Conservation (phyloP, 2,113 vertebrate species). For the Aphelocoma coerulescens region DNA sequence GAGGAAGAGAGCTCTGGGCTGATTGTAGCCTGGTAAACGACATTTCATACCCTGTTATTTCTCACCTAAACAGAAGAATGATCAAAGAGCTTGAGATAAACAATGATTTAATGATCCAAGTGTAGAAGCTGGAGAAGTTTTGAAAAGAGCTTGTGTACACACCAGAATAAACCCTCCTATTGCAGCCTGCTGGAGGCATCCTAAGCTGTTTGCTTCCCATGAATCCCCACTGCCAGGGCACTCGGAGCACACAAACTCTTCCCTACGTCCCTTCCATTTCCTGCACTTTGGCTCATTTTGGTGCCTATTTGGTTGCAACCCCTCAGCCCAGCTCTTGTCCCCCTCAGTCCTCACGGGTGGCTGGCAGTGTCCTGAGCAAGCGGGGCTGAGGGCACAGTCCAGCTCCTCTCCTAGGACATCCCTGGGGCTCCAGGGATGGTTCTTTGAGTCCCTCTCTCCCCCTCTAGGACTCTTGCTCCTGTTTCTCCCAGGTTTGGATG, state of each 20-base stretch:
- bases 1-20: background rate
- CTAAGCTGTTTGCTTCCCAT: background rate
- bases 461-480: background rate
- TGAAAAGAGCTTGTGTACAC: background rate
- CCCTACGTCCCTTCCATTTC: background rate
- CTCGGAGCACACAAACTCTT: background rate
- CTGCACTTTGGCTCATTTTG: background rate
- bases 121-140: background rate
- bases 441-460: background rate
- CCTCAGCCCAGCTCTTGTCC: background rate
- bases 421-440: background rate
- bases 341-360: background rate
- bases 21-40: background rate
- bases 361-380: background rate
- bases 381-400: background rate
- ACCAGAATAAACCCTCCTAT: background rate
- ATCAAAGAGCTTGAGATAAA: background rate
- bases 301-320: background rate
- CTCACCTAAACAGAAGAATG: background rate
- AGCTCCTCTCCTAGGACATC: background rate
- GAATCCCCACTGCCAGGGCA: background rate
- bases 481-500: background rate
- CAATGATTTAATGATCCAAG: background rate
- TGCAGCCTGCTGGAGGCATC: background rate
- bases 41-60: background rate